Conservation (phyloP, 1,140 invertebrate genomes). For the Drosophila nigrodunni region DNA sequence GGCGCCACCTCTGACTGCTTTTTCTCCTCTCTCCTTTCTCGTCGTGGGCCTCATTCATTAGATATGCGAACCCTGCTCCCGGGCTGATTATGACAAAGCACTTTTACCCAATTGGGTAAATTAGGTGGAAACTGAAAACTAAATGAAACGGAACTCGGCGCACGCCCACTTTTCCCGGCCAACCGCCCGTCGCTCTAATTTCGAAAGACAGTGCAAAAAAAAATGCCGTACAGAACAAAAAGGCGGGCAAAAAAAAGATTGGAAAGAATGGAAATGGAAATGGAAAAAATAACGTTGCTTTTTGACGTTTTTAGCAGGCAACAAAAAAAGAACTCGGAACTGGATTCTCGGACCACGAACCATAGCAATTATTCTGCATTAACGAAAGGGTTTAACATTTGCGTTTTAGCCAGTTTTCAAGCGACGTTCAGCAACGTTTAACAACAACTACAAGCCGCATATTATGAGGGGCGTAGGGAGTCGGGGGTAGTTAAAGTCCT, state of each 20-base stretch:
- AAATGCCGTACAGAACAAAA: constrained; percentile 39
- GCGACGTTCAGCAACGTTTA: constrained; percentile 57
- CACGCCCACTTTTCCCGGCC: constrained; percentile 65
- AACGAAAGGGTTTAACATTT: constrained; percentile 83
- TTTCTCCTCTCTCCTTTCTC: background rate
- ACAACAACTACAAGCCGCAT: constrained; percentile 66
- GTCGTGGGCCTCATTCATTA: constrained; percentile 64
- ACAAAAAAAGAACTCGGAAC: constrained; percentile 32
- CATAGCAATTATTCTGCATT: constrained; percentile 81
- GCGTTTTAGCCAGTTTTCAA: constrained; percentile 71
- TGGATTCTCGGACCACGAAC: constrained; percentile 67
- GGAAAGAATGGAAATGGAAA: constrained; percentile 4
- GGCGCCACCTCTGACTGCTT: constrained; percentile 19
- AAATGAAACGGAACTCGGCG: constrained; percentile 79
- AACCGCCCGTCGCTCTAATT: constrained; percentile 69
- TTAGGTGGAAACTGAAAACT: constrained; percentile 83
- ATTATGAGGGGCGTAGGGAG: constrained; percentile 37
- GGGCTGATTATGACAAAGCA: constrained; percentile 82
- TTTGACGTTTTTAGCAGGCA: constrained; percentile 31
- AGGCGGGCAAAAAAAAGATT: constrained; percentile 6
- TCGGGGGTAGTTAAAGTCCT: constrained; percentile 46
- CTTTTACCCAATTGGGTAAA: constrained; percentile 82
- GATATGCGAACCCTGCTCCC: constrained; percentile 82
- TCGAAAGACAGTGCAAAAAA: constrained; percentile 53
- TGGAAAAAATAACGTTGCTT: constrained; percentile 38